Percentiles rank a stretch among this genome's conserved stretches.
Conservation (phyloP, 2,113 vertebrate genomes). For the Dicentrarchus labrax region DNA sequence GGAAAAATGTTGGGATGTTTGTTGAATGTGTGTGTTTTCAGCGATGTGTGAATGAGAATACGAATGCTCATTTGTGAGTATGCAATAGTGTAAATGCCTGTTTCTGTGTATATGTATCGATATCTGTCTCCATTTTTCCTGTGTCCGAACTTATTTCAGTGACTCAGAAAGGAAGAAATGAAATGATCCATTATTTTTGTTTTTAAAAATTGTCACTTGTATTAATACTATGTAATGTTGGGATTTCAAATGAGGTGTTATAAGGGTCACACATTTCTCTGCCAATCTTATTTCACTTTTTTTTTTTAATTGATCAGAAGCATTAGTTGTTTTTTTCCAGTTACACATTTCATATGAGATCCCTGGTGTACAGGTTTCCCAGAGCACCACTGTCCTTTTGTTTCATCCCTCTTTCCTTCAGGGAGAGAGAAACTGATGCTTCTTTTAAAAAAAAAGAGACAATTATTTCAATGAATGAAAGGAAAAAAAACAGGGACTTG, state of each 20-base stretch:
- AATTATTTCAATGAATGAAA: constrained; percentile 72
- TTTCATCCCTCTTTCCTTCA: constrained; percentile 52
- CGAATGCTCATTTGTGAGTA: constrained; percentile 64
- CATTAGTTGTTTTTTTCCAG: constrained; percentile 53
- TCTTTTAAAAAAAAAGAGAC: constrained; percentile 57
- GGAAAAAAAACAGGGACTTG: constrained; percentile 67
- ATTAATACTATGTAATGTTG: constrained; percentile 61
- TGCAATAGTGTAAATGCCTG: constrained; percentile 54
- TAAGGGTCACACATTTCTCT: constrained; percentile 73
- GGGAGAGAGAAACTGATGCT: constrained; percentile 59
- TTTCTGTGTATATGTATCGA: constrained; percentile 66
- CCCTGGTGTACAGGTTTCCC: constrained; percentile 56
- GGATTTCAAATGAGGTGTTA: constrained; percentile 72
- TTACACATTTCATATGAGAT: constrained; percentile 61
- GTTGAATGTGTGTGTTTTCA: constrained; percentile 41
- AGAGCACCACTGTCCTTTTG: constrained; percentile 59
- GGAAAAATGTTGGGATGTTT: constrained; percentile 26
- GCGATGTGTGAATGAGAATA: constrained; percentile 43
- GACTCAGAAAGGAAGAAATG: constrained; percentile 58
- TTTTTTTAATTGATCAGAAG: constrained; percentile 46
- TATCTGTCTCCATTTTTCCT: constrained; percentile 52
- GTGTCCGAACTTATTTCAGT: constrained; percentile 61
- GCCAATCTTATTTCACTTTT: constrained; percentile 62
- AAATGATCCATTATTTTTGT: constrained; percentile 53
- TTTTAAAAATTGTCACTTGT: constrained; percentile 65